Evolutionary conservation across 2,113 vertebrate species (phyloP).

Genomic region (Cyanoliseus patagonus): DNA sequence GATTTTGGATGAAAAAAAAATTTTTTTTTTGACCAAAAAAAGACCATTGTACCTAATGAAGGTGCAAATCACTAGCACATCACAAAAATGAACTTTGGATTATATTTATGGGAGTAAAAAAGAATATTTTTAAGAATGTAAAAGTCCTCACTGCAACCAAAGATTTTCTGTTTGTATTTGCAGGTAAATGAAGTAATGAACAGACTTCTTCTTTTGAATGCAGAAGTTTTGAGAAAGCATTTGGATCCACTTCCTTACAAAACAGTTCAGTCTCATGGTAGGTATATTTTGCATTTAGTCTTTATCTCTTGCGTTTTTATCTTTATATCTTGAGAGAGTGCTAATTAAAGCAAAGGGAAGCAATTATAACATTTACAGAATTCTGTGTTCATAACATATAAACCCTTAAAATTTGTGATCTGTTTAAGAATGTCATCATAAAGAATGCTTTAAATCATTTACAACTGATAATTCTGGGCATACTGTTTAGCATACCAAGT

Average conservation of each 20-base stretch:
- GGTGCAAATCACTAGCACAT: neutral
- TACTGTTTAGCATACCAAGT: neutral
- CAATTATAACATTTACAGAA: neutral
- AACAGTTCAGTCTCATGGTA: conserved; percentile 89
- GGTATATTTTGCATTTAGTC: neutral
- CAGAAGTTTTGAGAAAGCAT: conserved; percentile 85
- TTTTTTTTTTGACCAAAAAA: neutral
- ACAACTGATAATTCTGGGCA: neutral
- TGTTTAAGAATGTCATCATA: neutral
- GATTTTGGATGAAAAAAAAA: neutral
- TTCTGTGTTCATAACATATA: neutral
- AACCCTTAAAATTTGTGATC: neutral
- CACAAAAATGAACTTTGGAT: neutral
- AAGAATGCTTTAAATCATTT: neutral
- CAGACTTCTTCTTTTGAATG: conserved; percentile 83
- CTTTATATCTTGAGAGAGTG: neutral
- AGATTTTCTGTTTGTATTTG: conserved; percentile 6
- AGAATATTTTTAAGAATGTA: neutral
- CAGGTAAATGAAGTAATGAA: conserved; percentile 88
- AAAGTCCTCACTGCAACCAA: neutral
- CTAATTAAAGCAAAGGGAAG: neutral
- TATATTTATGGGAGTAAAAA: neutral
- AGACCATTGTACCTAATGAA: neutral
- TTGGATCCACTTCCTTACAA: conserved; percentile 82
- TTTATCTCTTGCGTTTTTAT: conserved; percentile 3